These are phyloP conservation scores for Actias luna DNA, from an alignment of 2,888 invertebrate genomes.

Conservation along the genomic window DNA sequence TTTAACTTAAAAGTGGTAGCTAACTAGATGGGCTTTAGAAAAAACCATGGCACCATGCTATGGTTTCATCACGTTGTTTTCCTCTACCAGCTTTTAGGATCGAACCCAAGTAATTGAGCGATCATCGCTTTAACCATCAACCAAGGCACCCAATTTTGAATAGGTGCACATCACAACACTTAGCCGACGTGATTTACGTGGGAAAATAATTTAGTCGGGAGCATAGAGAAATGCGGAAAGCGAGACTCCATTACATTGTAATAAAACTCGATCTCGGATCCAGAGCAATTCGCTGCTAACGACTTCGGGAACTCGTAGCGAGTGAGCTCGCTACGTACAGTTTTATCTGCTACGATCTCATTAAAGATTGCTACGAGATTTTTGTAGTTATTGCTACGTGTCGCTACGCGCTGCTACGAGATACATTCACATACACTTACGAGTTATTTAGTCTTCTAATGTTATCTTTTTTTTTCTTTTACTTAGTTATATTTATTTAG, in stretches of 20 bases:
- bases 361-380: neutral
- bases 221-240: constrained; percentile 1
- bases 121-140: too few relatives aligned
- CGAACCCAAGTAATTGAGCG: too few relatives aligned
- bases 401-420: neutral
- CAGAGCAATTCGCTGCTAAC: neutral
- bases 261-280: constrained; percentile 1
- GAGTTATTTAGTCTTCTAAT: too few relatives aligned
- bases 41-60: too few relatives aligned
- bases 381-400: neutral
- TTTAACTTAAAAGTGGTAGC: too few relatives aligned
- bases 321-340: neutral
- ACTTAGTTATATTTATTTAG: too few relatives aligned
- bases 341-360: constrained; percentile 3
- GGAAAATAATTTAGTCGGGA: too few relatives aligned
- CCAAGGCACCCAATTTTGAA: too few relatives aligned
- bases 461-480: too few relatives aligned
- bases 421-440: neutral
- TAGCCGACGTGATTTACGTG: neutral
- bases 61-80: too few relatives aligned
- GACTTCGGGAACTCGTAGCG: constrained; percentile 4
- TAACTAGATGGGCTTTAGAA: too few relatives aligned
- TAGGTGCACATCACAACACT: neutral
- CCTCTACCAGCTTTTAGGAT: too few relatives aligned
- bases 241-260: constrained; percentile 8